Conservation (phyloP, 1,140 invertebrate species). For the Dreissena polymorpha region DNA sequence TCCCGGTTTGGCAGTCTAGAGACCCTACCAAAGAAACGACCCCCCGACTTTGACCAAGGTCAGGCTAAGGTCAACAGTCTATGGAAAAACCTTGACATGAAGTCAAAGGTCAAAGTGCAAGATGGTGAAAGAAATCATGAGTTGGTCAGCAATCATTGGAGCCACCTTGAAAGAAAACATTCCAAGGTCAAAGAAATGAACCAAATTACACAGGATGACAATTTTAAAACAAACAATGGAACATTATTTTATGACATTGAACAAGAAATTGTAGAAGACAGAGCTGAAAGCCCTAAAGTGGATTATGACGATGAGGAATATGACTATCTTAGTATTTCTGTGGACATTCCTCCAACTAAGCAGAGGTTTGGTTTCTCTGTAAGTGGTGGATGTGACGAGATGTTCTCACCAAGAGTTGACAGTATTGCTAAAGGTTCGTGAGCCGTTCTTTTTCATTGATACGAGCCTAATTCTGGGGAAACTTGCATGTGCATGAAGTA, state of each 20-base stretch:
- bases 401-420: slow-evolving; percentile 80
- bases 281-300: neutral
- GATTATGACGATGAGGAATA: slow-evolving; percentile 41
- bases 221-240: too few species aligned
- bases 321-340: slow-evolving; percentile 39
- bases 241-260: slow-evolving; percentile 53
- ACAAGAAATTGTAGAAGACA: slow-evolving; percentile 25
- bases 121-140: neutral
- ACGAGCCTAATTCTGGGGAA: too few species aligned
- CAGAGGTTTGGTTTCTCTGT: slow-evolving; percentile 82
- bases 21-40: slow-evolving; percentile 31
- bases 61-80: neutral
- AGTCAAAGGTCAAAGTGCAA: neutral
- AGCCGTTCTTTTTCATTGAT: neutral
- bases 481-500: too few species aligned
- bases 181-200: too few species aligned
- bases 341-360: slow-evolving; percentile 74
- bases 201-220: too few species aligned
- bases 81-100: slow-evolving; percentile 11
- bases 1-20: slow-evolving; percentile 40
- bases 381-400: slow-evolving; percentile 81
- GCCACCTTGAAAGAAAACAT: neutral
- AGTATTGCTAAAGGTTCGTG: slow-evolving; percentile 80
- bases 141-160: slow-evolving; percentile 3
- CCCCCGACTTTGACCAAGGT: neutral